A percentile compares a stretch with the other conserved stretches of the same genome.
phyloP scores from a whole-genome alignment of 2,888 invertebrate genomes.

The Junonia oenone region DNA sequence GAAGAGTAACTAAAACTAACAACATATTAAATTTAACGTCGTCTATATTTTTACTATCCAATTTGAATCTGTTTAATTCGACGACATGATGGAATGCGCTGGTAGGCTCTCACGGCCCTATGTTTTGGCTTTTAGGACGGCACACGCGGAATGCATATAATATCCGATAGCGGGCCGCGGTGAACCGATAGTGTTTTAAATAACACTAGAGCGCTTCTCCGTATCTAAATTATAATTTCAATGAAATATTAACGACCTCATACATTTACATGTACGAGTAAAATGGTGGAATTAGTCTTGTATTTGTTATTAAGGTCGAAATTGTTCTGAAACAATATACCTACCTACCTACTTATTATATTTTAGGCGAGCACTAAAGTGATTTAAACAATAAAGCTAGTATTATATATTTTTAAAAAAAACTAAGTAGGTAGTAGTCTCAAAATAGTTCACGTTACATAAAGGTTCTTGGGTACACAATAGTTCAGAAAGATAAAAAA shows the following conservation, averaged over 20 bases:
- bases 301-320: no score
- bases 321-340: no score
- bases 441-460: no score
- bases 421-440: no score
- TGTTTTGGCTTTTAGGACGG: slow-evolving; percentile 39
- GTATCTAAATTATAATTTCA: neutral
- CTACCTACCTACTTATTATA: no score
- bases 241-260: neutral
- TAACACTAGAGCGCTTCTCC: neutral
- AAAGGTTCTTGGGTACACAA: no score
- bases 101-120: slow-evolving; percentile 58
- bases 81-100: slow-evolving; percentile 26
- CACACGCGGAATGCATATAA: slow-evolving; percentile 32
- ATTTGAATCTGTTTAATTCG: neutral
- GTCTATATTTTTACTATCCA: neutral
- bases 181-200: neutral
- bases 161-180: neutral
- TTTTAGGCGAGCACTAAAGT: no score
- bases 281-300: neutral
- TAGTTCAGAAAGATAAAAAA: no score
- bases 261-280: neutral
- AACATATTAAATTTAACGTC: neutral
- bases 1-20: no score
- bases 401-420: no score
- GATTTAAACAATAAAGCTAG: no score